Percentiles rank a stretch among this genome's conserved stretches.
Evolutionary conservation across 2,113 vertebrate genomes (phyloP).

Genomic region (Oreochromis tanganicae): DNA sequence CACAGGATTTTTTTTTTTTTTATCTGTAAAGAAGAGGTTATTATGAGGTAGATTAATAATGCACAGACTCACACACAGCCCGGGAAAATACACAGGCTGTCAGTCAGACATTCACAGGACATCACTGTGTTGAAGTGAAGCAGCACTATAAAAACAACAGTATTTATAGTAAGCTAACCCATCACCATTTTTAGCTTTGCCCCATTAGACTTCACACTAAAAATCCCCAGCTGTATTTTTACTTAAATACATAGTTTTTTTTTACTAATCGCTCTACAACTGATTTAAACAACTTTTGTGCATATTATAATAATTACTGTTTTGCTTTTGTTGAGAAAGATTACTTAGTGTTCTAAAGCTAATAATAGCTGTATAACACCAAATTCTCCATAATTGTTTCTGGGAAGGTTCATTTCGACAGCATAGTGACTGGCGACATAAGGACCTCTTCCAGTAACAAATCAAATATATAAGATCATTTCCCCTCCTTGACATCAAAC

Average conservation of each 20-base stretch:
- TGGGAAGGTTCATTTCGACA: neutral
- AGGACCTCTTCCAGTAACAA: conserved; percentile 28
- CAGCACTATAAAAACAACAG: neutral
- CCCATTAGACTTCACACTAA: neutral
- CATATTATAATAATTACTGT: neutral
- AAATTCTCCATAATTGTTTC: neutral
- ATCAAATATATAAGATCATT: conserved; percentile 6
- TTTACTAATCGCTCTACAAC: neutral
- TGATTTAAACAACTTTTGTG: neutral
- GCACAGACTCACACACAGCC: neutral
- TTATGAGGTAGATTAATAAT: neutral
- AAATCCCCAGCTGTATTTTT: neutral
- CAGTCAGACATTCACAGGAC: neutral
- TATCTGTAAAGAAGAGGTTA: neutral
- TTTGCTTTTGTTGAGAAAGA: neutral
- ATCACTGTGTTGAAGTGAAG: neutral
- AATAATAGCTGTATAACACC: neutral
- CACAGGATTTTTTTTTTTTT: neutral
- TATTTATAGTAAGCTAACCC: neutral
- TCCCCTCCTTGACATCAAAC: conserved; percentile 42
- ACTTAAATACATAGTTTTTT: neutral
- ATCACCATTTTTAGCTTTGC: neutral
- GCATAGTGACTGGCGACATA: neutral
- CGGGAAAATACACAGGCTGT: neutral
- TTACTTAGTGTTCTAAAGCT: neutral